phyloP scores from a whole-genome alignment of 92 coral and sea anemone genomes.

The Blastomussa wellsi region DNA sequence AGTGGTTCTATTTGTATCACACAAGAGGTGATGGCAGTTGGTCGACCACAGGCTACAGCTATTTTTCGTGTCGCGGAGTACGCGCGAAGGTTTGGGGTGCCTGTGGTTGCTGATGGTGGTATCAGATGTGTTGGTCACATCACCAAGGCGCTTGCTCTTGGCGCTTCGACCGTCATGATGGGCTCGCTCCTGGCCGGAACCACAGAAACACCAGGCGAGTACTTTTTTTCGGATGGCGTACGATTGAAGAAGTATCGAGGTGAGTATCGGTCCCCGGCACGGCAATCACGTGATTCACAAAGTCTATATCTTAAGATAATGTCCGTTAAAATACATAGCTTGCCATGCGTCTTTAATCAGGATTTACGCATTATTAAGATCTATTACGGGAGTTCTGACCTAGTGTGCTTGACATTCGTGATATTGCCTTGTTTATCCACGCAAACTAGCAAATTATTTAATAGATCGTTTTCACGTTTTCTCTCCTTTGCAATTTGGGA shows the following conservation, averaged over 20 bases:
- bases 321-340: neutral
- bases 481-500: too few species aligned
- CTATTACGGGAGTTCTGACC: neutral
- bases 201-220: conserved; percentile 96
- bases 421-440: conserved; percentile 1
- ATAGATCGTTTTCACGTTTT: too few species aligned
- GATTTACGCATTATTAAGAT: conserved; percentile 7
- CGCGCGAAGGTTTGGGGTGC: conserved; percentile 90
- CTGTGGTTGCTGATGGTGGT: conserved; percentile 99
- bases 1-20: conserved; percentile 99
- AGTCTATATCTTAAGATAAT: neutral
- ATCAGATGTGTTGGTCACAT: conserved; percentile 89
- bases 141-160: conserved; percentile 87
- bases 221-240: conserved; percentile 90
- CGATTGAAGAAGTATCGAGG: conserved; percentile 96
- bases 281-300: neutral
- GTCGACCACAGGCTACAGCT: conserved; percentile 98
- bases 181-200: conserved; percentile 98
- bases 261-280: conserved; percentile 6
- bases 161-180: conserved; percentile 99
- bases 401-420: neutral
- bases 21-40: conserved; percentile 99
- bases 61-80: conserved; percentile 94
- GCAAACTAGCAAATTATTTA: neutral
- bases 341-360: neutral